phyloP scores from a whole-genome alignment of 2,888 invertebrate genomes.

The Scaptomyza tumidula region DNA sequence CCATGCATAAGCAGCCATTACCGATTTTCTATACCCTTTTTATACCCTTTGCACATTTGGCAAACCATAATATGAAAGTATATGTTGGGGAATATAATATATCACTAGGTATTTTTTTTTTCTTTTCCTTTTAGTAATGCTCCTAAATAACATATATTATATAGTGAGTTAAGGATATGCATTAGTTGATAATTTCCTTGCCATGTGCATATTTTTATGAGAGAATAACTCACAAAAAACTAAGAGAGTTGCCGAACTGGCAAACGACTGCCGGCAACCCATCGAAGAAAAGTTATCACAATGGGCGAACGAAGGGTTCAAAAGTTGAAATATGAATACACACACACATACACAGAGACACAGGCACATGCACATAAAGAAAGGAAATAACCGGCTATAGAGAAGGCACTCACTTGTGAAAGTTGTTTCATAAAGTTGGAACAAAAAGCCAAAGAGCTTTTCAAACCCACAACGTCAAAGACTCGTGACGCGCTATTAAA shows the following conservation, averaged over 20 bases:
- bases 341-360: not conserved
- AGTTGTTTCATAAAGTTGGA: constrained; percentile 14
- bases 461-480: not conserved
- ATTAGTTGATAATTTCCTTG: not conserved
- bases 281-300: constrained; percentile 9
- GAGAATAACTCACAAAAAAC: constrained; percentile 15
- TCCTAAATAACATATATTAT: not conserved
- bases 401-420: constrained; percentile 20
- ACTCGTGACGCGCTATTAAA: constrained; percentile 17
- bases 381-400: constrained; percentile 27
- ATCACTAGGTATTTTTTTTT: too few species aligned
- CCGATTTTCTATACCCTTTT: constrained; percentile 10
- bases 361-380: constrained; percentile 4
- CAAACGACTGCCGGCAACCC: constrained; percentile 17
- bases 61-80: not conserved
- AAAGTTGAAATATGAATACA: constrained; percentile 49
- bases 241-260: constrained; percentile 29
- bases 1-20: not conserved
- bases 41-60: not conserved
- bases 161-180: not conserved
- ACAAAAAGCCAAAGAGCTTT: not conserved
- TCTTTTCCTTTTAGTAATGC: not conserved
- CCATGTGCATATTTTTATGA: not conserved
- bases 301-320: constrained; percentile 25
- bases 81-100: not conserved